Conservation (phyloP, 2,888 invertebrate species). For the Boloria selene region DNA sequence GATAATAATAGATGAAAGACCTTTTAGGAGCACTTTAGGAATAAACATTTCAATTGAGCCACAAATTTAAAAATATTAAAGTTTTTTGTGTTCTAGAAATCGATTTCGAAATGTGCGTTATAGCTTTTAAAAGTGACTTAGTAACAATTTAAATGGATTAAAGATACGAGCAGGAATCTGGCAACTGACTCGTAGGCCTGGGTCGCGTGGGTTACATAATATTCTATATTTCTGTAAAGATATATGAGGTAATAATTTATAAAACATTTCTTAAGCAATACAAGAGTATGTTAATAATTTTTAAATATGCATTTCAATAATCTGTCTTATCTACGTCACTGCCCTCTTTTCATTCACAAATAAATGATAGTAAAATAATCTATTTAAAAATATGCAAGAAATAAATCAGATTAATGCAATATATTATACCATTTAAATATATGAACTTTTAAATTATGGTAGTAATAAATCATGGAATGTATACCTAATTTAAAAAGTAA, state of each 20-base stretch:
- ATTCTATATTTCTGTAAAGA: not conserved
- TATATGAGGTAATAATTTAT: not conserved
- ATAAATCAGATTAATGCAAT: not conserved
- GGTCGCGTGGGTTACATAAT: conserved; percentile 53
- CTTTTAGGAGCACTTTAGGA: conserved; percentile 23
- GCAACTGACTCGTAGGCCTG: conserved; percentile 60
- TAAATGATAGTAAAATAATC: not conserved
- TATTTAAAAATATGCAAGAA: not conserved
- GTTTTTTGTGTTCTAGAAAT: conserved; percentile 42
- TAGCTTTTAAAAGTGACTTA: conserved; percentile 22
- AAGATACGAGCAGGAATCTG: conserved; percentile 42
- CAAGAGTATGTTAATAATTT: not conserved
- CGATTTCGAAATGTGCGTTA: conserved; percentile 28
- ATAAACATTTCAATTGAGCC: conserved; percentile 31
- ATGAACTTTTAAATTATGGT: conserved; percentile 24
- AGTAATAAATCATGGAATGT: conserved; percentile 36
- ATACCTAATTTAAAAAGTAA: conserved; percentile 21
- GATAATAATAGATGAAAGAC: conserved; percentile 16
- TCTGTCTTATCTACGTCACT: no score
- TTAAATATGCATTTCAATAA: no score
- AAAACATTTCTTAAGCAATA: not conserved
- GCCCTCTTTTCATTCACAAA: no score
- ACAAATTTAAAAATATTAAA: conserved; percentile 21
- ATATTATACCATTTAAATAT: conserved; percentile 22
- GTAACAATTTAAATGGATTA: conserved; percentile 31